Evolutionary conservation across 2,113 vertebrate genomes (phyloP).

Genomic region (Paramormyrops kingsleyae): DNA sequence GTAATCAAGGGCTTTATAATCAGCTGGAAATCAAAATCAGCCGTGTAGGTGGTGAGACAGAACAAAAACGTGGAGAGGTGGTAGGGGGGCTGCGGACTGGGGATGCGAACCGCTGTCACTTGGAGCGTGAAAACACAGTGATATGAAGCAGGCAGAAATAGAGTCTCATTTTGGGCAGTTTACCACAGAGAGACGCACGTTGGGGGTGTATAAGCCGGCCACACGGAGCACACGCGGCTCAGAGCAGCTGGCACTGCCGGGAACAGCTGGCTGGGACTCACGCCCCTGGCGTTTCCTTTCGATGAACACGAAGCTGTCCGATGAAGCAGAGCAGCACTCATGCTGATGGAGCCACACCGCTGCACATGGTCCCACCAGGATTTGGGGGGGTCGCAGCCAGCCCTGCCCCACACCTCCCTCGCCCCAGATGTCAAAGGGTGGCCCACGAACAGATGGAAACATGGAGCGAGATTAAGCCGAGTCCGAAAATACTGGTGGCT

Average conservation of each 20-base stretch:
- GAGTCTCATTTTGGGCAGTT: background rate
- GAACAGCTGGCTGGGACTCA: slow-evolving; percentile 23
- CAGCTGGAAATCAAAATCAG: background rate
- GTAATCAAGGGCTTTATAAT: background rate
- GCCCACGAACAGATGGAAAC: slow-evolving; percentile 52
- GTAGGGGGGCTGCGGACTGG: background rate
- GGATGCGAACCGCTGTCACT: background rate
- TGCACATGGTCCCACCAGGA: background rate
- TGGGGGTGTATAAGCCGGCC: background rate
- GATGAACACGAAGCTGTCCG: slow-evolving; percentile 37
- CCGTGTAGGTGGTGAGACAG: background rate
- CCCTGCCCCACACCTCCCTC: slow-evolving; percentile 29
- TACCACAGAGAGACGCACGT: background rate
- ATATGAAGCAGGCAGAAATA: background rate
- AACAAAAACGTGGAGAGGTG: background rate
- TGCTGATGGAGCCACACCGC: slow-evolving; percentile 32
- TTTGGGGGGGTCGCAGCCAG: slow-evolving; percentile 31
- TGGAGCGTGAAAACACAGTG: background rate
- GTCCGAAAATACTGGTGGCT: slow-evolving; percentile 35
- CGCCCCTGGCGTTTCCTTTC: background rate
- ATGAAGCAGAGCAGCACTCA: slow-evolving; percentile 46
- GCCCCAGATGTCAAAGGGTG: background rate
- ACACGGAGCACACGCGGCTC: background rate
- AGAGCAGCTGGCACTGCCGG: slow-evolving; percentile 26
- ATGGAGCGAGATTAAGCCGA: slow-evolving; percentile 47